Conservation (phyloP, 2,888 invertebrate genomes). For the Drosophila imparisetae region DNA sequence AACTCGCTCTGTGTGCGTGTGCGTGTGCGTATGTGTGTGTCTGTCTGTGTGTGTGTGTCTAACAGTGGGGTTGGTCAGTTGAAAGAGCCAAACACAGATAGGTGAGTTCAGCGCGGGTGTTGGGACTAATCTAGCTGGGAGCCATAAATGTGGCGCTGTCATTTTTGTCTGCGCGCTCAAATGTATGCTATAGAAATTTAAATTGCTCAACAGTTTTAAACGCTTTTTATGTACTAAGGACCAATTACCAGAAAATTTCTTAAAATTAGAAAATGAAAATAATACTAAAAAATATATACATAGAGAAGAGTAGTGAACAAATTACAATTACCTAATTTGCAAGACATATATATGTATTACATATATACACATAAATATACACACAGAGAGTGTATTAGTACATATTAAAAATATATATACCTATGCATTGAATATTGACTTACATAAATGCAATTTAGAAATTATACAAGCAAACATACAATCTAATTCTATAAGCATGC, state of each 20-base stretch:
- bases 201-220: slow-evolving; percentile 61
- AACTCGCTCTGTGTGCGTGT: slow-evolving; percentile 1
- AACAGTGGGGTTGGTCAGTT: slow-evolving; percentile 23
- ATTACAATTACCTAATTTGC: slow-evolving; percentile 53
- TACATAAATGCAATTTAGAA: slow-evolving; percentile 66
- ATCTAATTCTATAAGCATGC: slow-evolving; percentile 43
- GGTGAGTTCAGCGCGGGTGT: not conserved
- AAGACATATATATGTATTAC: slow-evolving; percentile 46
- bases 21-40: not conserved
- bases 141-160: slow-evolving; percentile 48
- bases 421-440: slow-evolving; percentile 54
- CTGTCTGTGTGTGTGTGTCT: not conserved
- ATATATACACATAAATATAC: slow-evolving; percentile 15
- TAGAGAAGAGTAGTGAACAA: slow-evolving; percentile 41
- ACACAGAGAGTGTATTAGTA: slow-evolving; percentile 12
- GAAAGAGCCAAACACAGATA: slow-evolving; percentile 9
- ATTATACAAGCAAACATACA: slow-evolving; percentile 54
- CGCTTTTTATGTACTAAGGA: slow-evolving; percentile 74
- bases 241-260: slow-evolving; percentile 62
- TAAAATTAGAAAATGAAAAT: slow-evolving; percentile 27
- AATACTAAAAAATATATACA: slow-evolving; percentile 7
- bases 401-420: slow-evolving; percentile 24
- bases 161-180: slow-evolving; percentile 46
- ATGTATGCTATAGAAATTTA: slow-evolving; percentile 54
- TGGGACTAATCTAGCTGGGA: slow-evolving; percentile 21